These are phyloP conservation scores for Lysandra bellargus DNA, from an alignment of 2,888 invertebrate genomes.

Conservation along the genomic window DNA sequence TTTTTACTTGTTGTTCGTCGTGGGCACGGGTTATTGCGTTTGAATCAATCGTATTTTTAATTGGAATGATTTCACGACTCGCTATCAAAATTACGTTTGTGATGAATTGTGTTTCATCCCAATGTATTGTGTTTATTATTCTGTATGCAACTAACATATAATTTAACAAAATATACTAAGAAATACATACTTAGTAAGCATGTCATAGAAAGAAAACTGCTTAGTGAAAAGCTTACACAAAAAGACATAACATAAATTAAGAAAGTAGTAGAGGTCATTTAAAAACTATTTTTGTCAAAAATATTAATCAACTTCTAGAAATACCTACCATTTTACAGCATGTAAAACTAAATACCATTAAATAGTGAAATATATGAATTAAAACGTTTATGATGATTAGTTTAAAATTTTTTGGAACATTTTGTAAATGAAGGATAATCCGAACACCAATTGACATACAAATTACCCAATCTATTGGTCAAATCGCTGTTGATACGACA, in stretches of 20 bases:
- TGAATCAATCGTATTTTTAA: conserved; percentile 40
- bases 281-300: too few species aligned
- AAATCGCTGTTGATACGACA: conserved; percentile 40
- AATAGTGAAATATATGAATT: neutral
- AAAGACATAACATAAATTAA: too few species aligned
- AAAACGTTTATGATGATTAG: neutral
- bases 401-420: neutral
- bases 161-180: neutral
- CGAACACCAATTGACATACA: conserved; percentile 42
- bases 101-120: neutral
- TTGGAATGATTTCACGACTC: conserved; percentile 20
- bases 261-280: neutral
- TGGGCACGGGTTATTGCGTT: conserved; percentile 47
- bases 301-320: too few species aligned
- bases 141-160: neutral
- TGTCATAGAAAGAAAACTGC: neutral
- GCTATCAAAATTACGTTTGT: conserved; percentile 7
- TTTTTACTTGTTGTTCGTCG: conserved; percentile 58
- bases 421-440: conserved; percentile 38
- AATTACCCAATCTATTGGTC: conserved; percentile 45
- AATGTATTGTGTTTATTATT: neutral
- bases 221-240: neutral
- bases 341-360: too few species aligned
- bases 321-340: too few species aligned
- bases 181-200: neutral